Evolutionary conservation across 2,113 vertebrate species (phyloP).

Genomic region (Ailurus styani): DNA sequence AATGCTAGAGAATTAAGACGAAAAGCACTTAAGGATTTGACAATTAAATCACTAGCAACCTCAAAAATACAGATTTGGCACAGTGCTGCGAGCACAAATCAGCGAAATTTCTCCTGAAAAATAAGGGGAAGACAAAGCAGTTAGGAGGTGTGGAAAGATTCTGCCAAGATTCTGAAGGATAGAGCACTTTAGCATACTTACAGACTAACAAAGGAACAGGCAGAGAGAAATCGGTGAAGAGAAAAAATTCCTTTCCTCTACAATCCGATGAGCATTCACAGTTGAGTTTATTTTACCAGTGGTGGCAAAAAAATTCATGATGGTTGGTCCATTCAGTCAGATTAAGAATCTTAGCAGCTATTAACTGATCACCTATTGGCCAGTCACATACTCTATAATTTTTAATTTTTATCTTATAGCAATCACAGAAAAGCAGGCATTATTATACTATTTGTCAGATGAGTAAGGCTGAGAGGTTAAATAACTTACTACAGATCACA

Average conservation of each 20-base stretch:
- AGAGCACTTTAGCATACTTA: not conserved
- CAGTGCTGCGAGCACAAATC: not conserved
- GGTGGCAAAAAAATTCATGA: not conserved
- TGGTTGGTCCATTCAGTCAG: not conserved
- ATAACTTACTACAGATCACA: not conserved
- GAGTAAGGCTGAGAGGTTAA: not conserved
- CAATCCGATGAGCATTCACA: not conserved
- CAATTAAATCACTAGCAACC: not conserved
- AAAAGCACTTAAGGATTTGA: not conserved
- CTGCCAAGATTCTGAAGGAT: not conserved
- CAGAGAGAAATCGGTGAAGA: not conserved
- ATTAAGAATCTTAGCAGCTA: not conserved
- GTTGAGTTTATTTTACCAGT: not conserved
- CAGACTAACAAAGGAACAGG: not conserved
- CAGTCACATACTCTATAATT: not conserved
- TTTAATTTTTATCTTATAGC: not conserved
- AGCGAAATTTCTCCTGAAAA: not conserved
- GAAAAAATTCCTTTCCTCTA: not conserved
- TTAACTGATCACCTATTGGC: not conserved
- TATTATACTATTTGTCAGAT: not conserved
- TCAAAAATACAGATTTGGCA: not conserved
- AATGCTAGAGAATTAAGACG: not conserved
- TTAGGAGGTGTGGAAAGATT: not conserved
- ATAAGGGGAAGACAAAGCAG: not conserved
- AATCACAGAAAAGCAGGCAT: not conserved